Evolutionary conservation across 2,888 invertebrate species (phyloP), one percentile per base, ranked within the genome.

Genomic region (Slavum lentiscoides): DNA sequence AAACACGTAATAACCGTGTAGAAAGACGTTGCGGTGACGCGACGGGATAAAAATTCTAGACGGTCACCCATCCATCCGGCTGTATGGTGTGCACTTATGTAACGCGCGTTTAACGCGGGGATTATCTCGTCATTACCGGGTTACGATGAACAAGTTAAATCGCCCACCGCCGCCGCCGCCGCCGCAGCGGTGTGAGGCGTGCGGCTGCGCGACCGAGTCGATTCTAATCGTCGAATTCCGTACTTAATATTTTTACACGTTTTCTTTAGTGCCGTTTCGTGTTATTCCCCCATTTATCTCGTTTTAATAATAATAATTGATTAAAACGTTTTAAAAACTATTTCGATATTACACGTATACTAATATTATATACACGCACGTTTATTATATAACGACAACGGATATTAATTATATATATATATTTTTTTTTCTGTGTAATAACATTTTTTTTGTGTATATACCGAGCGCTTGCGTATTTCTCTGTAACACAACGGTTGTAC

Each of bases 111-210:
- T 58, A 39, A 39, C 21, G 37, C 7, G 74, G 30, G 21, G 55
- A 75, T 75, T 58, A 67, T 67, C 66, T 67, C 74, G 39, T 75
- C 58, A 67, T 66, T 75, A 58, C 64, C 30, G 37, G 39, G 39
- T 75, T 30, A 30, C 55, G 43, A 67, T n/a, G n/a, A 75, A 75
- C 66, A 75, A 75, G 74, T 66, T 75, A 67, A n/a, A 75, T 75
- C 74, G 58, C 37, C 37, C 17, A 8, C n/a, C n/a, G n/a, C 72
- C 39, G 39, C 21, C 21, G 39, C 39, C 39, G 59, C 11, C 23
- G 59, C n/a, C 49, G 23, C 43, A 21, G 30, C 4, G 30, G 30
- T 30, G 30, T 30, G 30, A 30, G 30, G 30, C 4, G 30, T 1
- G 2, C 74, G 66, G 55, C 39, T 17, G 23, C 5, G 55, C 23